Conservation (phyloP, 2,797 vertebrate genomes). For the Petrocephalus schoutedeni region DNA sequence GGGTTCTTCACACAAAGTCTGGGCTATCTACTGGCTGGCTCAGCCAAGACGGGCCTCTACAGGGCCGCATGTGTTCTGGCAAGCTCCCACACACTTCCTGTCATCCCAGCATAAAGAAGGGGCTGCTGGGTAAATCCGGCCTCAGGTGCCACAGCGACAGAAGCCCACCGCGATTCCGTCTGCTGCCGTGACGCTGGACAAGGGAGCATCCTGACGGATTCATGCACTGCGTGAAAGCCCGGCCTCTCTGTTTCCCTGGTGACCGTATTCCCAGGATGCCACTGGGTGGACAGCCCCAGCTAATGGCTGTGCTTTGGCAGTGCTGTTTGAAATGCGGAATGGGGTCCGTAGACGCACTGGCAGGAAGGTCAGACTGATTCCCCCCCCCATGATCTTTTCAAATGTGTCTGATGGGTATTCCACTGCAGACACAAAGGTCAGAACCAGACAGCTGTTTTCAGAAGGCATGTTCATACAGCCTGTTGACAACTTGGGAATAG, state of each 20-base stretch:
- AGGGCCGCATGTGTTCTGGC: not conserved
- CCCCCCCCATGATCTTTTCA: constrained; percentile 35
- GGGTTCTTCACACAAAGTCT: not conserved
- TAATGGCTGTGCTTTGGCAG: not conserved
- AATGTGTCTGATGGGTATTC: constrained; percentile 17
- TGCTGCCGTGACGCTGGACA: not conserved
- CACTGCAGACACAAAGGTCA: constrained; percentile 25
- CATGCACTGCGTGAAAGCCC: not conserved
- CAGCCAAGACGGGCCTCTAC: not conserved
- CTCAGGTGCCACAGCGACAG: not conserved
- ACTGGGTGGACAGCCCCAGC: not conserved
- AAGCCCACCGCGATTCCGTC: not conserved
- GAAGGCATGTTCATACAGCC: constrained; percentile 14
- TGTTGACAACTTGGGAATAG: constrained; percentile 2
- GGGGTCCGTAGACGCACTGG: not conserved
- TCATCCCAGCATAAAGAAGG: constrained; percentile 1
- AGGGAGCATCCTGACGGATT: not conserved
- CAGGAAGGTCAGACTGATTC: constrained; percentile 32
- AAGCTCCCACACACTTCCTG: constrained; percentile 4
- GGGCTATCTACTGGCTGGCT: not conserved
- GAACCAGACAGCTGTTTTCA: constrained; percentile 20
- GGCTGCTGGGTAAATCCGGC: not conserved
- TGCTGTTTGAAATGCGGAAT: constrained; percentile 26
- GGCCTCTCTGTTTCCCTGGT: not conserved
- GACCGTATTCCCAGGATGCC: not conserved